These are phyloP conservation scores for Anthoscopus minutus DNA, from an alignment of 2,113 vertebrate species.

Conservation along the genomic window DNA sequence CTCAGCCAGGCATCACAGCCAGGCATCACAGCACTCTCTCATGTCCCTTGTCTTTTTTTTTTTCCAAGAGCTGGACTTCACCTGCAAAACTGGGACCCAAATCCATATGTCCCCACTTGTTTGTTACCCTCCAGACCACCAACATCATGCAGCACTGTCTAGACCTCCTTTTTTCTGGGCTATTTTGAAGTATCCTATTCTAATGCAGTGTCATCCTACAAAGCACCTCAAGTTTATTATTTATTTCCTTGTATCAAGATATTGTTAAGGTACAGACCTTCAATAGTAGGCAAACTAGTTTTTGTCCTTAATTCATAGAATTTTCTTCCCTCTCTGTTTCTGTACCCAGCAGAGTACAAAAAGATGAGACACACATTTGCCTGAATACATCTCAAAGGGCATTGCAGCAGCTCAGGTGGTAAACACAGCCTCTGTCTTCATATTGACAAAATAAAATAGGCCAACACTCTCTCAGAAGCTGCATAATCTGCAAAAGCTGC, in stretches of 20 bases:
- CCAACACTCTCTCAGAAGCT: not conserved
- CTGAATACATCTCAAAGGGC: not conserved
- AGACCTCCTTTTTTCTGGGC: not conserved
- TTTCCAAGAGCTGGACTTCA: not conserved
- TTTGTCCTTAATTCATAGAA: not conserved
- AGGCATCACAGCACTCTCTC: not conserved
- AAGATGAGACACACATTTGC: not conserved
- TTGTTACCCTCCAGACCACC: not conserved
- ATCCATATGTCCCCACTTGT: not conserved
- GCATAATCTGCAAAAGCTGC: not conserved
- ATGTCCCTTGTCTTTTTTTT: not conserved
- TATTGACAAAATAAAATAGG: conserved; percentile 26
- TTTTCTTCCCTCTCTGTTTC: not conserved
- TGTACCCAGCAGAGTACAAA: not conserved
- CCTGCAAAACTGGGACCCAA: not conserved
- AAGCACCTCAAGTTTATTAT: not conserved
- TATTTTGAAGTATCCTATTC: not conserved
- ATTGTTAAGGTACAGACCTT: not conserved
- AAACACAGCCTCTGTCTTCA: not conserved
- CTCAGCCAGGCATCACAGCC: not conserved
- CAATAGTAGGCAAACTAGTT: not conserved
- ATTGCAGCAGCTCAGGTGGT: not conserved
- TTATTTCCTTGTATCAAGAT: not conserved
- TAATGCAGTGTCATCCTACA: not conserved
- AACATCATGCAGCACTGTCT: not conserved